Evolutionary conservation across 2,888 invertebrate genomes (phyloP), one percentile per base, ranked within the genome.

Genomic region (Metellina segmentata): DNA sequence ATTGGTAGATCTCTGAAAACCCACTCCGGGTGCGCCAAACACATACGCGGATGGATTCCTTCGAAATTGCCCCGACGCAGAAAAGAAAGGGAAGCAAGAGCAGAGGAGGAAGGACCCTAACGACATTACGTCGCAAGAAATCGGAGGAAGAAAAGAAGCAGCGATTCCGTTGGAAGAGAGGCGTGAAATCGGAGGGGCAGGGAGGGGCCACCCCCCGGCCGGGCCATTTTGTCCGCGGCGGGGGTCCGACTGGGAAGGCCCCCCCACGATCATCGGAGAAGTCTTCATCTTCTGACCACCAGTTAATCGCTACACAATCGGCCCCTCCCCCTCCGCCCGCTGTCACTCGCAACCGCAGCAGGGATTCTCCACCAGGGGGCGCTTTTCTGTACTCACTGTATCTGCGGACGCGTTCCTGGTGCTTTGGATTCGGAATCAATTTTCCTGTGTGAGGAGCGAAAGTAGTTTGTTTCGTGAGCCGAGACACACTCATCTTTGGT

Each of bases 271-370:
- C 74, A 81, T 69, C 90, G 74, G 85, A 90, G 85, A 90, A 85
- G 78, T 85, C 90, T 90, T 90, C 90, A 90, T 90, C 90, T 85
- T 90, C 90, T 90, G 90, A 90, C 90, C 90, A 90, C 90, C 90
- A 90, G 90, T 90, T 90, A 90, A 90, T 90, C 90, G 81, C 16
- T 19, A 49, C 88, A 88, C 88, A 88, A 88, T 88, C 74, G 90
- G 74, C 83, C 81, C 81, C 90, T 34, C 34, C 34, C 34, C 34
- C 34, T 34, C 34, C 34, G 34, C 34, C 90, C 72, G 74, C 90
- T 74, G 85, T 53, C 69, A 83, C 83, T 83, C 85, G 75, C 83
- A 89, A 89, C 83, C 81, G 53, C 89, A 83, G 89, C 75, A 51
- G 89, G 83, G 71, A 74, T 20, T 20, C 61, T 52, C 61, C 81